Evolutionary conservation across 1,140 invertebrate species (phyloP).

Genomic region (Copidosoma floridanum): DNA sequence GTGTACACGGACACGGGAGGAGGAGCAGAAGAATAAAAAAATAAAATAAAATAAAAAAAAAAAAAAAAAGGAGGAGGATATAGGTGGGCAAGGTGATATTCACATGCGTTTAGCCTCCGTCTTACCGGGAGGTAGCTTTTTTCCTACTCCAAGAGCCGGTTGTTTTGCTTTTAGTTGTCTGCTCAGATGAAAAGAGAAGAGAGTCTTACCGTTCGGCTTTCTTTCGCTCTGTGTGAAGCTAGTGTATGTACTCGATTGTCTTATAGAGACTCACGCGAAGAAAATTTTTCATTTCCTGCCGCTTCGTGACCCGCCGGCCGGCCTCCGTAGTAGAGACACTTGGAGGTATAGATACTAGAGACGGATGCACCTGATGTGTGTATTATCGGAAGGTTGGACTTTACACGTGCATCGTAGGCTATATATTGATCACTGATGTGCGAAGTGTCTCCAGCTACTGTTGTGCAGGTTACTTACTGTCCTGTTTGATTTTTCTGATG

Average conservation of each 20-base stretch:
- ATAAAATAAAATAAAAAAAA: too few relatives aligned
- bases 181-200: too few relatives aligned
- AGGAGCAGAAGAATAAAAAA: too few relatives aligned
- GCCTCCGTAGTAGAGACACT: background rate
- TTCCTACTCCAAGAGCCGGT: too few relatives aligned
- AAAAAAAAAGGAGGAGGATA: background rate
- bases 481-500: too few relatives aligned
- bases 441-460: too few relatives aligned
- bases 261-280: background rate
- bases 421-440: too few relatives aligned
- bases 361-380: slow-evolving; percentile 13
- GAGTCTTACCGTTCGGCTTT: too few relatives aligned
- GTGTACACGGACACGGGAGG: background rate
- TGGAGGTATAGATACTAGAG: background rate
- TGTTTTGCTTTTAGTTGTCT: too few relatives aligned
- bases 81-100: slow-evolving; percentile 6
- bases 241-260: background rate
- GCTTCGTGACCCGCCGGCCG: background rate
- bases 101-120: slow-evolving; percentile 13
- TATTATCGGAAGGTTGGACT: slow-evolving; percentile 12
- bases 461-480: too few relatives aligned
- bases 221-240: background rate
- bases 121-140: too few relatives aligned
- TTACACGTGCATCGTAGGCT: too few relatives aligned
- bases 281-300: slow-evolving; percentile 23